phyloP scores from a whole-genome alignment of 2,113 vertebrate species.

The Sprattus sprattus region DNA sequence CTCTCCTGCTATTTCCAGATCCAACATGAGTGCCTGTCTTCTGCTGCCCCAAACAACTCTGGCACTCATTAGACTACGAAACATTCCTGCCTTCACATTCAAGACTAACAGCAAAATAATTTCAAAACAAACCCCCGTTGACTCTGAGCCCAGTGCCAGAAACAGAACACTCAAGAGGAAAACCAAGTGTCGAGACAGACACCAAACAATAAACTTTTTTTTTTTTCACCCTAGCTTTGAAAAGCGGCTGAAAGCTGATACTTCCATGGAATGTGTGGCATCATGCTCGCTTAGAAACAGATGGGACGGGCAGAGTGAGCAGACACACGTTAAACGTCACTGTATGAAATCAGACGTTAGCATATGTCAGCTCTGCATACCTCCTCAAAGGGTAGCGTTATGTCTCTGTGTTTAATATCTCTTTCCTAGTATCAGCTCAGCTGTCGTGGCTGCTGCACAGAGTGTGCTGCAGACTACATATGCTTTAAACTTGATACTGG shows the following conservation, averaged over 20 bases:
- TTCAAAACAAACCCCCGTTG: background rate
- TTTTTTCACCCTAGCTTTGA: background rate
- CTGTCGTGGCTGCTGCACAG: background rate
- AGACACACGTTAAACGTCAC: background rate
- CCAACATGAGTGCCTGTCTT: background rate
- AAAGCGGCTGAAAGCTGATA: background rate
- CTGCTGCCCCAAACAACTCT: background rate
- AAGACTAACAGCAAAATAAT: background rate
- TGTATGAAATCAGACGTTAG: background rate
- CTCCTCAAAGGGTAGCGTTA: background rate
- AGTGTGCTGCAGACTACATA: background rate
- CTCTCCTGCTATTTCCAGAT: background rate
- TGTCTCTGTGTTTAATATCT: background rate
- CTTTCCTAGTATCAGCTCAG: background rate
- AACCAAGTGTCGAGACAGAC: slow-evolving; percentile 1
- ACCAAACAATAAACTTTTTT: slow-evolving; percentile 1
- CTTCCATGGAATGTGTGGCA: background rate
- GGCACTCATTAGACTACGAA: background rate
- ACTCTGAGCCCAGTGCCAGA: background rate
- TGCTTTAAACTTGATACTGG: background rate
- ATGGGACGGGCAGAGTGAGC: background rate
- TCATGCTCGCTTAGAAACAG: background rate
- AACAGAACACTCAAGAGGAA: background rate
- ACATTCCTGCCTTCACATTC: background rate
- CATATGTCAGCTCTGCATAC: slow-evolving; percentile 9